Conservation (phyloP, 2,888 invertebrate species). For the Alsophila aescularia region DNA sequence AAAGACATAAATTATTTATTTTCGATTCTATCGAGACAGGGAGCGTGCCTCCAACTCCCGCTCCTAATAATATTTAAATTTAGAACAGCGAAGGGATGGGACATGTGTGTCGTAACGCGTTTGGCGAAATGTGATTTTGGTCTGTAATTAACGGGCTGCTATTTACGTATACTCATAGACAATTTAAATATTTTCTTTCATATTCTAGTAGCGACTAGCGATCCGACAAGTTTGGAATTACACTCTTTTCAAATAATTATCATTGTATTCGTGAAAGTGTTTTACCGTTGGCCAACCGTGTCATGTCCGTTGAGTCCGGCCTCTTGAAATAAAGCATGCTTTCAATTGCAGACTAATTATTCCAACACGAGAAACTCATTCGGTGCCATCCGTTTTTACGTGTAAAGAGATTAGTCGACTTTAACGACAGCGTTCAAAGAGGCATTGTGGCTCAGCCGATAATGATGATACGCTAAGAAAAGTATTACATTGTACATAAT, state of each 20-base stretch:
- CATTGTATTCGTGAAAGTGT: slow-evolving; percentile 81
- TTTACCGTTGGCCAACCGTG: slow-evolving; percentile 80
- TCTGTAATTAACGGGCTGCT: slow-evolving; percentile 80
- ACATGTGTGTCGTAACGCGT: slow-evolving; percentile 82
- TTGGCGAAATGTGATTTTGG: slow-evolving; percentile 84
- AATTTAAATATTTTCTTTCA: slow-evolving; percentile 67
- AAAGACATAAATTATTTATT: slow-evolving; percentile 72
- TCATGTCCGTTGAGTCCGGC: slow-evolving; percentile 76
- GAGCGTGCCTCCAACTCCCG: slow-evolving; percentile 73
- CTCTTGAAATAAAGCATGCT: slow-evolving; percentile 82
- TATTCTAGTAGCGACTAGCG: slow-evolving; percentile 50
- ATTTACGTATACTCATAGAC: slow-evolving; percentile 66
- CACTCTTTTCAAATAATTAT: slow-evolving; percentile 69
- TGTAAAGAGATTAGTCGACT: slow-evolving; percentile 82
- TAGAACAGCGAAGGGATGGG: slow-evolving; percentile 84
- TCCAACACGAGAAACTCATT: slow-evolving; percentile 83
- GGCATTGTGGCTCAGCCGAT: slow-evolving; percentile 74
- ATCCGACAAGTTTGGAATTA: slow-evolving; percentile 57
- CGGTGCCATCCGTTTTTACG: slow-evolving; percentile 77
- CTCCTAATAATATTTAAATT: slow-evolving; percentile 79
- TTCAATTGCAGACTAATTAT: slow-evolving; percentile 84
- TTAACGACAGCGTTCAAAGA: slow-evolving; percentile 74
- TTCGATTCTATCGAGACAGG: slow-evolving; percentile 69
- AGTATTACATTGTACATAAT: slow-evolving; percentile 76
- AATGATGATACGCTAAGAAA: slow-evolving; percentile 81